Base-by-base conservation (phyloP, 2,797 vertebrate genomes). In the Taenioides sp. region DNA sequence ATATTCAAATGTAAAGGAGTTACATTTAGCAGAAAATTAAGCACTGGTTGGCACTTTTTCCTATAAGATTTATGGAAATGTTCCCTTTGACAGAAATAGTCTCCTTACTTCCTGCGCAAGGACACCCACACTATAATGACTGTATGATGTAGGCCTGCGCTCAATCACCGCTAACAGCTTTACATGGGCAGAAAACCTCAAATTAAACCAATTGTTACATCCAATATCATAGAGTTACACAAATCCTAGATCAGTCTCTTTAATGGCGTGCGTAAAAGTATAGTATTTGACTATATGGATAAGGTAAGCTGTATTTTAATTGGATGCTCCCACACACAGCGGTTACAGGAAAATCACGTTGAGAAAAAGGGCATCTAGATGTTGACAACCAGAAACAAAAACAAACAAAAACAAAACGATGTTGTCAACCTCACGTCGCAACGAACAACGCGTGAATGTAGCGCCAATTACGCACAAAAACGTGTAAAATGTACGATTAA, bases 311-410 rank as follows among this genome's bases (percentile, higher is more conserved):
- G 81, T 70, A 70, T 64, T 47, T 27, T 34, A 16, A 18, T 65
- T n/a, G 67, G 78, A 81, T 85, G 85, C 88, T 72, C 88, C 86
- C 84, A 84, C 86, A 84, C 86, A 83, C 86, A 82, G 79, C 78
- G 80, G 80, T 31, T 77, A 49, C 25, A 72, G 80, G 65, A 63
- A 37, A 70, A 73, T 58, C 72, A 82, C 60, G 71, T 43, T 81
- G 74, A 78, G 62, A 66, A 54, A 55, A 67, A 23, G 50, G 58
- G 20, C 49, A 40, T 31, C 50, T 62, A 47, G 27, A 55, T 59
- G 20, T 65, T 65, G 63, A 47, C 40, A 73, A 40, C 49, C 59
- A 65, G n/a, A 52, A 70, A 74, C 62, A n/a, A 31, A 27, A 67
- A 47, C 20, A 54, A 49, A 40, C 1, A 27, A 27, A 27, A 27